A percentile compares a stretch with the other conserved stretches of the same genome.
Evolutionary conservation across 2,888 invertebrate genomes (phyloP).

Genomic region (Rhagonycha fulva): DNA sequence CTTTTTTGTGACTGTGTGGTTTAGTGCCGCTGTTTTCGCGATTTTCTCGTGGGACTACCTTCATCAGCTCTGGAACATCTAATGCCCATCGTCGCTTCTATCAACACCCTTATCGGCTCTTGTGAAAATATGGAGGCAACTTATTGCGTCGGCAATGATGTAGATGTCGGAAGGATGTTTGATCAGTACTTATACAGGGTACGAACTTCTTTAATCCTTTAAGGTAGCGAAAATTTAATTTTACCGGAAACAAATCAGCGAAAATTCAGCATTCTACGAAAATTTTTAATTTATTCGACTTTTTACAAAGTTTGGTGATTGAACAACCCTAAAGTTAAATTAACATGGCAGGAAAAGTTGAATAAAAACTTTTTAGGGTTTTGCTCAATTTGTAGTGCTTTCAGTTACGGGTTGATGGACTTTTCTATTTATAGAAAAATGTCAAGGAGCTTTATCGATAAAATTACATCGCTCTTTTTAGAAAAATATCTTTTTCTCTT

Average conservation of each 20-base stretch:
- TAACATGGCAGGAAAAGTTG: slow-evolving; percentile 46
- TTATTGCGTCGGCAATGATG: slow-evolving; percentile 64
- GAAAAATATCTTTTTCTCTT: too few relatives aligned
- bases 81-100: slow-evolving; percentile 58
- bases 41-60: slow-evolving; percentile 40
- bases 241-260: neutral
- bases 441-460: slow-evolving; percentile 5
- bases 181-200: slow-evolving; percentile 71
- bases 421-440: slow-evolving; percentile 8
- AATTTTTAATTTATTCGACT: slow-evolving; percentile 1
- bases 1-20: slow-evolving; percentile 26
- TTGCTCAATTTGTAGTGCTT: slow-evolving; percentile 47
- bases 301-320: slow-evolving; percentile 21
- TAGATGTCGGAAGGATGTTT: slow-evolving; percentile 67
- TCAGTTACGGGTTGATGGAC: slow-evolving; percentile 38
- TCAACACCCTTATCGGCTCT: slow-evolving; percentile 57
- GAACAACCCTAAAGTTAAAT: slow-evolving; percentile 39
- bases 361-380: slow-evolving; percentile 44
- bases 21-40: slow-evolving; percentile 39
- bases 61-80: slow-evolving; percentile 57
- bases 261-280: neutral
- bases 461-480: neutral
- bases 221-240: slow-evolving; percentile 4
- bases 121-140: slow-evolving; percentile 66
- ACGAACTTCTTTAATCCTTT: slow-evolving; percentile 31